Evolutionary conservation across 2,113 vertebrate species (phyloP).

Genomic region (Tragelaphus scriptus): DNA sequence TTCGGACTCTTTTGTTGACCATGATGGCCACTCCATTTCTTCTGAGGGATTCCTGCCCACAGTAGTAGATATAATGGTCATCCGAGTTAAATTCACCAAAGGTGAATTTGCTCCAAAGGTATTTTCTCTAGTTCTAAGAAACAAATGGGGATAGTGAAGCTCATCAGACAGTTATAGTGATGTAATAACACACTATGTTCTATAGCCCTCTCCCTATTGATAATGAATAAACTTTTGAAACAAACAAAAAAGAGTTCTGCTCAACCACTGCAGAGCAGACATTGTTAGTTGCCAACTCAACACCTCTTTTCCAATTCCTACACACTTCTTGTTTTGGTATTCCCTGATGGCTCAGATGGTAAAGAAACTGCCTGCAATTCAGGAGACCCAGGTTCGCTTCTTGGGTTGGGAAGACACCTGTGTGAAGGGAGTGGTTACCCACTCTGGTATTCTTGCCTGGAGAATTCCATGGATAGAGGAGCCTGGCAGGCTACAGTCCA

Average conservation of each 20-base stretch:
- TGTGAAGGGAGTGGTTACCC: neutral
- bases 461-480: neutral
- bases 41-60: too few species aligned
- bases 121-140: constrained; percentile 19
- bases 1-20: too few species aligned
- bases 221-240: neutral
- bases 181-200: neutral
- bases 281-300: neutral
- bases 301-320: neutral
- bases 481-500: neutral
- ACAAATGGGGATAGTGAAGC: neutral
- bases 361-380: neutral
- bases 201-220: neutral
- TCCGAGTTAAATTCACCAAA: constrained; percentile 9
- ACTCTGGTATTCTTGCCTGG: neutral
- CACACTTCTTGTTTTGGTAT: neutral
- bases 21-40: too few species aligned
- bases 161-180: neutral
- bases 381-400: neutral
- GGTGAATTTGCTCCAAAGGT: neutral
- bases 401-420: neutral
- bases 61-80: too few species aligned
- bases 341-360: neutral
- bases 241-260: neutral
- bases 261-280: neutral